A percentile compares a stretch with the other conserved stretches of the same genome.
Conservation (phyloP, 30 jellyfish, hydroid and myxozoan species). For the Cassiopea xamachana region DNA sequence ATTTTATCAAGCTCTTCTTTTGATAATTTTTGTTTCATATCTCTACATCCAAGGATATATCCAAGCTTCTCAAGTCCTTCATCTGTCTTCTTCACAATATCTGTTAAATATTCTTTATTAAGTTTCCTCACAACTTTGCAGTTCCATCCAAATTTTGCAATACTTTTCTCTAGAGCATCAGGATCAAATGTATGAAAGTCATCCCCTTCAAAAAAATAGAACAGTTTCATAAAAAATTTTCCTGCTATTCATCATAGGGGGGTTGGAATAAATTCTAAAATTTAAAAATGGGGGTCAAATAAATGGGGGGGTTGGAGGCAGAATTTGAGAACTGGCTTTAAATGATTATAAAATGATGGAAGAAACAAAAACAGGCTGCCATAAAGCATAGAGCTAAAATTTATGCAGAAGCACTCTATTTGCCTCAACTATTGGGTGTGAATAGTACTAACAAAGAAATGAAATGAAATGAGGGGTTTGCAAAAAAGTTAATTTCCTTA, state of each 20-base stretch:
- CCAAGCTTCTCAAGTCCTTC: slow-evolving; percentile 45
- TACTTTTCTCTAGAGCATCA: slow-evolving; percentile 7
- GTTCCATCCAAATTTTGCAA: slow-evolving; percentile 32
- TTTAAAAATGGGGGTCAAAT: no score
- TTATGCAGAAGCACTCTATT: no score
- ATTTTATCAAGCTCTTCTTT: slow-evolving; percentile 29
- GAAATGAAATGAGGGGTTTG: no score
- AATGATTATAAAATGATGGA: no score
- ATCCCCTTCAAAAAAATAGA: neutral
- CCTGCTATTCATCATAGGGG: neutral
- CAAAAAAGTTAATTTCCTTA: no score
- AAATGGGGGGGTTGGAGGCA: no score
- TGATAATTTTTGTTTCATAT: neutral
- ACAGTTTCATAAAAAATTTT: neutral
- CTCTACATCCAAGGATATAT: slow-evolving; percentile 33
- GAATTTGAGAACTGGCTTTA: no score
- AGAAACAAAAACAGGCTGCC: no score
- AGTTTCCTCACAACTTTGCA: slow-evolving; percentile 15
- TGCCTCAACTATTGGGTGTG: no score
- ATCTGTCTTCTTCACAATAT: slow-evolving; percentile 33
- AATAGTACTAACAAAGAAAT: no score
- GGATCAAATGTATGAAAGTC: slow-evolving; percentile 14
- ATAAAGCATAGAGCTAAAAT: no score
- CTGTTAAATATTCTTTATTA: slow-evolving; percentile 37
- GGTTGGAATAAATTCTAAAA: neutral